These are phyloP conservation scores for Cheirogaleus medius DNA, from an alignment of 2,113 vertebrate genomes.

Conservation along the genomic window DNA sequence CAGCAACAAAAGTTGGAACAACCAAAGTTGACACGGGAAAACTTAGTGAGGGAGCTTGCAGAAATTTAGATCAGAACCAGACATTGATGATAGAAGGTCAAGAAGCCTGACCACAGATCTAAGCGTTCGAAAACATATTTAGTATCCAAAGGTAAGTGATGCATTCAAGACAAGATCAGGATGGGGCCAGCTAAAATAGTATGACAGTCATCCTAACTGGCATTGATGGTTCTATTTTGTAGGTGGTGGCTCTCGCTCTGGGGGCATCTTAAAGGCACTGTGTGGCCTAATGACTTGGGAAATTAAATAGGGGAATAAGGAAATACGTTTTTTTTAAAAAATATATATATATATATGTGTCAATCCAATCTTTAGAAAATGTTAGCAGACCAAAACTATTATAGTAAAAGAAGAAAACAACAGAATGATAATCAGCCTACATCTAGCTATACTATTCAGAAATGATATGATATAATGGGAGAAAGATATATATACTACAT, in stretches of 20 bases:
- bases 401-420: neutral
- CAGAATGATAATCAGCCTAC: neutral
- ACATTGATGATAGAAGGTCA: neutral
- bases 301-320: neutral
- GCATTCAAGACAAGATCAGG: neutral
- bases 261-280: neutral
- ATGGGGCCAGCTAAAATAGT: rapidly evolving
- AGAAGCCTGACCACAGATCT: neutral
- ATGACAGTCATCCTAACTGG: no score
- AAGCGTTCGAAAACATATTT: neutral
- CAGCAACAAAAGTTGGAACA: neutral
- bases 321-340: neutral
- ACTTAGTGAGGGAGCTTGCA: neutral
- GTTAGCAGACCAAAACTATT: neutral
- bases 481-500: neutral
- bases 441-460: neutral
- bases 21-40: neutral
- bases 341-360: neutral
- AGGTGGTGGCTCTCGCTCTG: neutral
- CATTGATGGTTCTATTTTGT: no score
- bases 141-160: neutral
- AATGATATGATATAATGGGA: no score
- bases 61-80: neutral
- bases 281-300: neutral
- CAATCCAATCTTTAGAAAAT: neutral